Percentiles rank a stretch among this genome's conserved stretches.
These are phyloP conservation scores for Punctoribates punctum DNA, from an alignment of 2,888 invertebrate genomes.

Conservation along the genomic window DNA sequence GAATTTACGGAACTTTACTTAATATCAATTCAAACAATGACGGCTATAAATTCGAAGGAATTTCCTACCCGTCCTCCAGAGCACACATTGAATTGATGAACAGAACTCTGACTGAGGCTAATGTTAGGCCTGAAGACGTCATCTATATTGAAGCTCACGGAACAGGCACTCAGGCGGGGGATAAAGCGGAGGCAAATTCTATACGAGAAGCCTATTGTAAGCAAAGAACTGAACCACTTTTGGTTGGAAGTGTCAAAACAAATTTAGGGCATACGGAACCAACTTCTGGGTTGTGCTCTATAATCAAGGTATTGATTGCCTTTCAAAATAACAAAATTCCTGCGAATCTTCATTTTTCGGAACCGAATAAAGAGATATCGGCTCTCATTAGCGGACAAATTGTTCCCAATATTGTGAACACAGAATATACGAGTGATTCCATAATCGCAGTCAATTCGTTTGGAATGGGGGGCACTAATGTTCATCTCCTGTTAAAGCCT, in stretches of 20 bases:
- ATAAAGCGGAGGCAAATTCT: slow-evolving; percentile 58
- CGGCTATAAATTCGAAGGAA: slow-evolving; percentile 55
- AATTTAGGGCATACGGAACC: slow-evolving; percentile 98
- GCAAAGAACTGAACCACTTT: slow-evolving; percentile 64
- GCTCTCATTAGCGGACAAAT: too few species aligned
- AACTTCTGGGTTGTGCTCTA: slow-evolving; percentile 63
- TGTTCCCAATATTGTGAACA: too few species aligned
- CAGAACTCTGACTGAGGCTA: slow-evolving; percentile 46
- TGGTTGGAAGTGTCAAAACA: slow-evolving; percentile 96
- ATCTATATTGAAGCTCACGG: slow-evolving; percentile 59
- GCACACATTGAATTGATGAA: slow-evolving; percentile 65
- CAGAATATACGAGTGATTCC: too few species aligned
- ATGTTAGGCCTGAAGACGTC: slow-evolving; percentile 56
- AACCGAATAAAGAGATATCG: slow-evolving; percentile 77
- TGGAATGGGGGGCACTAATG: slow-evolving; percentile 96
- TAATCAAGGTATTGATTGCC: slow-evolving; percentile 84
- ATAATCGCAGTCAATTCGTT: slow-evolving; percentile 76
- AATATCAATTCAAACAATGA: slow-evolving; percentile 59
- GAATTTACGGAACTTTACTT: slow-evolving; percentile 55
- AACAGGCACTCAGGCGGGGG: slow-evolving; percentile 59
- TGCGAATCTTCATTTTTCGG: slow-evolving; percentile 79
- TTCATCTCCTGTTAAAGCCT: slow-evolving; percentile 71
- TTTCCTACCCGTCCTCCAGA: slow-evolving; percentile 63
- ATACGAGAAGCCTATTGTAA: slow-evolving; percentile 49
- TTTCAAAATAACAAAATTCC: slow-evolving; percentile 89